Percentiles rank a stretch among this genome's conserved stretches.
These are phyloP conservation scores for Plebejus melissa DNA, from an alignment of 2,888 invertebrate species.

Conservation along the genomic window DNA sequence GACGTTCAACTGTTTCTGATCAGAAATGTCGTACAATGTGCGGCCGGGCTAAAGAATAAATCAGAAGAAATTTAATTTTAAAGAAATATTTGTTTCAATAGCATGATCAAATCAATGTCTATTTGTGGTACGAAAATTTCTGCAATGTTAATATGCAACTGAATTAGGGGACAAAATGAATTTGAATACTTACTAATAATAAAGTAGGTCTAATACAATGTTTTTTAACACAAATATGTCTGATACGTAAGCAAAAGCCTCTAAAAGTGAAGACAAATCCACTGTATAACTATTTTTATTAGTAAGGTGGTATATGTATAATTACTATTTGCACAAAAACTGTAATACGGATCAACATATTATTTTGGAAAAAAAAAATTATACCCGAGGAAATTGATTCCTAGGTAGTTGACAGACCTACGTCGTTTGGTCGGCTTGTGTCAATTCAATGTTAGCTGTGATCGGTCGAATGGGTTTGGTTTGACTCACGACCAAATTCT, in stretches of 20 bases:
- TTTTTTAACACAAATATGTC: background rate
- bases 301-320: background rate
- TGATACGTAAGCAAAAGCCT: background rate
- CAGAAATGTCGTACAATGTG: too few relatives aligned
- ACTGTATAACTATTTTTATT: too few relatives aligned
- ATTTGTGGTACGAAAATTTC: background rate
- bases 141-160: background rate
- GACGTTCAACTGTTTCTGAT: too few relatives aligned
- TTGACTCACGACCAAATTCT: too few relatives aligned
- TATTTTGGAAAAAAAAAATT: background rate
- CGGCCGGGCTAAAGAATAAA: background rate
- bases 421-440: background rate
- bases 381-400: background rate
- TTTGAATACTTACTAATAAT: background rate
- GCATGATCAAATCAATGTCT: background rate
- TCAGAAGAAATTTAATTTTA: background rate
- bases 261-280: too few relatives aligned
- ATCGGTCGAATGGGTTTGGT: too few relatives aligned
- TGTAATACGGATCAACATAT: background rate
- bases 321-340: too few relatives aligned
- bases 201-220: background rate
- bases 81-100: background rate
- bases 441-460: too few relatives aligned
- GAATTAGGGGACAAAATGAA: background rate
- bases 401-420: background rate